A percentile compares a stretch with the other conserved stretches of the same genome.
Conservation (phyloP, 2,797 vertebrate genomes). For the Heteromormyrus szaboi region DNA sequence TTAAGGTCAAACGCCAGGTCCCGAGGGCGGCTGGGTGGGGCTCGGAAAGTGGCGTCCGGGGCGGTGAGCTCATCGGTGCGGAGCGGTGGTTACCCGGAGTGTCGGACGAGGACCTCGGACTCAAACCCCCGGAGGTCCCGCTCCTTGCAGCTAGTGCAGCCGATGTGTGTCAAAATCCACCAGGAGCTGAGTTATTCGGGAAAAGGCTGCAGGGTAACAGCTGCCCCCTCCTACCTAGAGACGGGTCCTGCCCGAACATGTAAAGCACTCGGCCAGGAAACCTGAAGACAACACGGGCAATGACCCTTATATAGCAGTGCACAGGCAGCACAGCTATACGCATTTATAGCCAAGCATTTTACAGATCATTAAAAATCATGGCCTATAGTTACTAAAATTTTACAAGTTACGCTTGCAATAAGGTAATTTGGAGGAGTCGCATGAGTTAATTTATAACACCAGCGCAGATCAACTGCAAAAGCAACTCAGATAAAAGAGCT, state of each 20-base stretch:
- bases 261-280: not conserved
- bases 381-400: not conserved
- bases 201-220: not conserved
- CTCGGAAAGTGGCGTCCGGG: not conserved
- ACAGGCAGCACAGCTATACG: not conserved
- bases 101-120: not conserved
- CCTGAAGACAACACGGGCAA: not conserved
- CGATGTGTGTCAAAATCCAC: not conserved
- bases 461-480: not conserved
- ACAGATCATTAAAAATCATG: not conserved
- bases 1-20: constrained; percentile 52
- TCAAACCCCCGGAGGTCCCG: not conserved
- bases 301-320: not conserved
- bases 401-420: not conserved
- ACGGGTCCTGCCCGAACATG: not conserved
- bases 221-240: not conserved
- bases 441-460: not conserved
- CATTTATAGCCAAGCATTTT: not conserved
- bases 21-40: constrained; percentile 38
- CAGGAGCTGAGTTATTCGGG: not conserved
- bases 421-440: not conserved
- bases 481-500: not conserved
- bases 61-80: not conserved
- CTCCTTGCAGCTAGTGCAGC: not conserved
- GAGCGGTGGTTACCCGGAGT: not conserved